Base-by-base conservation (phyloP, 1,140 invertebrate genomes). In the Saccostrea cuccullata region DNA sequence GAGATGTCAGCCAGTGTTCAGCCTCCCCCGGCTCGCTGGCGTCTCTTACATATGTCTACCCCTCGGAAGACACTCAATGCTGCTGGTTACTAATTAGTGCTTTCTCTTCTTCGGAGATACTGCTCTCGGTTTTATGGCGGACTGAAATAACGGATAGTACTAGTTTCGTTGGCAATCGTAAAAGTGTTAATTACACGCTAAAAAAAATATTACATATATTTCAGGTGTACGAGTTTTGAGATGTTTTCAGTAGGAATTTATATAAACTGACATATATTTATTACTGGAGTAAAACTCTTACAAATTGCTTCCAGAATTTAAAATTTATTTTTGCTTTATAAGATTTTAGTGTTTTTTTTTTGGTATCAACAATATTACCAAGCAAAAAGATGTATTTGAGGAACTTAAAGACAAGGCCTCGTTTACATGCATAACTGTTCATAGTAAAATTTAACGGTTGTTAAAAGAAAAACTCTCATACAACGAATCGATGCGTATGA, bases 61-160 rank as follows among this genome's bases (percentile, higher is more conserved):
- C 64, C 15, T 77, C 70, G 70, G 64, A 67, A 60, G 58, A 85
- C 64, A 67, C 84, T 67, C 26, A n/a, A 17, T n/a, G 58, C n/a
- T 60, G 60, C 64, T 85, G 60, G 84, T 64, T 85, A 64, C 84
- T 85, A 85, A 85, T 85, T 85, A 85, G 15, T 67, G 64, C 47
- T 60, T 55, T 84, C 82, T 55, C 47, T 55, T 84, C n/a, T 84
- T 84, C 82, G 26, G 30, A 67, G 12, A 67, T 26, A 67, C 64
- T 85, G 30, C 26, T 67, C 67, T 67, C 67, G 20, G 60, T 85
- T 67, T 64, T 55, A 67, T 67, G 47, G 60, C 84, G 64, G 30
- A 36, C 58, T 85, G 36, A 84, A 85, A 67, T 60, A 36, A 60
- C 64, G 40, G 23, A 67, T 85, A 85, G 30, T 85, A 67, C 84